Percentiles rank a stretch among this genome's conserved stretches.
Evolutionary conservation across 2,797 vertebrate genomes (phyloP).

Genomic region (Coluber constrictor): DNA sequence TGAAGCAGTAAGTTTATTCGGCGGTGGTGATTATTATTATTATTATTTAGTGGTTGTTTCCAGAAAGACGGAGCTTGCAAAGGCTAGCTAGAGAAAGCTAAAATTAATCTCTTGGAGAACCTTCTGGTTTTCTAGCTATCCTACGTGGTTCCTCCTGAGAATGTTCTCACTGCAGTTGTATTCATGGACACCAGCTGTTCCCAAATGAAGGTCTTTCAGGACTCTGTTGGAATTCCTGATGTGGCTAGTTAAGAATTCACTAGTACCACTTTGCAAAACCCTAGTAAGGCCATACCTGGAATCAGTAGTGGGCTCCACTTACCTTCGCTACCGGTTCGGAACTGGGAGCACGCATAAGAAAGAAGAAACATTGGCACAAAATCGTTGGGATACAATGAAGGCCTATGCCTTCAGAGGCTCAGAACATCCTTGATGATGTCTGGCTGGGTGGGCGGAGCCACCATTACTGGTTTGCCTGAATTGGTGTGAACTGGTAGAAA

Average conservation of each 20-base stretch:
- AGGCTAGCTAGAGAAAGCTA: conserved; percentile 62
- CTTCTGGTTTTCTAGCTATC: conserved; percentile 49
- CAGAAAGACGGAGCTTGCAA: conserved; percentile 66
- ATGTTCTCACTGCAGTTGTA: conserved; percentile 15
- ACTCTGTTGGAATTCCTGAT: not conserved
- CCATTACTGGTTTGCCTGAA: too few species aligned
- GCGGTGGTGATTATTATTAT: conserved; percentile 11
- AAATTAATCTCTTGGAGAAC: conserved; percentile 62
- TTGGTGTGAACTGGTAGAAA: too few species aligned
- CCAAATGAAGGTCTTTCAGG: not conserved
- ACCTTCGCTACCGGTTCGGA: too few species aligned
- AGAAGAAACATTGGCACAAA: too few species aligned
- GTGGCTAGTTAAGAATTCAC: not conserved
- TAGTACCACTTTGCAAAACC: too few species aligned
- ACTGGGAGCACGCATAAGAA: too few species aligned
- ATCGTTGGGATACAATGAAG: too few species aligned
- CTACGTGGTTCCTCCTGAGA: conserved; percentile 32
- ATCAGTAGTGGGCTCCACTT: too few species aligned
- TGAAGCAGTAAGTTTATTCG: conserved; percentile 64
- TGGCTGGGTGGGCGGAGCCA: too few species aligned
- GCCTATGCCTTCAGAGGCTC: too few species aligned
- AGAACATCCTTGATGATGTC: too few species aligned
- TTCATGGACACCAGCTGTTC: not conserved
- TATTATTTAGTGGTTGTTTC: not conserved
- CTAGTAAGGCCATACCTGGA: too few species aligned